Conservation (phyloP, 2,888 invertebrate species). For the Buathra laborator region DNA sequence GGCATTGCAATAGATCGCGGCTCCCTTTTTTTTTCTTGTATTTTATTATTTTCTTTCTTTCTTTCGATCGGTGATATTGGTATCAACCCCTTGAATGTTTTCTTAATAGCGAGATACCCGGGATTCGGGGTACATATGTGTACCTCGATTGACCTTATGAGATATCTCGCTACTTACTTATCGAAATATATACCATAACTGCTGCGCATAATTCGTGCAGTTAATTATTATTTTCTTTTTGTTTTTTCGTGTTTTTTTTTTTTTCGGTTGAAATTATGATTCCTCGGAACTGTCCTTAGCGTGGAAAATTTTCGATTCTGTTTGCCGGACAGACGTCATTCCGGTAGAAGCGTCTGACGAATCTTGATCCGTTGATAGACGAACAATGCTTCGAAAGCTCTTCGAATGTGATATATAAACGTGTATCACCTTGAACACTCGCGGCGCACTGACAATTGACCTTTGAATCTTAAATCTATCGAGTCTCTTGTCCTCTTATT, state of each 20-base stretch:
- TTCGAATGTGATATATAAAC: not conserved
- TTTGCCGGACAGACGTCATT: conserved; percentile 5
- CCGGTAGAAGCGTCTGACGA: not conserved
- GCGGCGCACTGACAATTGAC: conserved; percentile 8
- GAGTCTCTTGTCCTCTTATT: not conserved
- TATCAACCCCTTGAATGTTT: not conserved
- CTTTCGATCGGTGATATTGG: not conserved
- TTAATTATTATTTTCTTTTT: not conserved
- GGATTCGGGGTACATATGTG: conserved; percentile 34
- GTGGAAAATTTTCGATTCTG: not conserved
- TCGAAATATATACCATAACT: conserved; percentile 30
- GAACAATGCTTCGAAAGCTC: not conserved
- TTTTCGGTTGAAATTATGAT: not conserved
- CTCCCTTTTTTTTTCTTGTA: conserved; percentile 3
- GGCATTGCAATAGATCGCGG: conserved; percentile 86
- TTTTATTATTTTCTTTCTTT: not conserved
- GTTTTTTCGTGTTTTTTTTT: not conserved
- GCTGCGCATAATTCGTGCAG: not conserved
- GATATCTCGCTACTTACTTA: conserved; percentile 39
- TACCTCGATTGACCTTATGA: conserved; percentile 25
- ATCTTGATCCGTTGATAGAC: not conserved
- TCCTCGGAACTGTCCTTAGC: not conserved
- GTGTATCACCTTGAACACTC: not conserved
- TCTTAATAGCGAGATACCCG: not conserved
- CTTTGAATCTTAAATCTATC: not conserved